Base-by-base conservation (phyloP, 2,888 invertebrate species). In the Incurvaria masculella region DNA sequence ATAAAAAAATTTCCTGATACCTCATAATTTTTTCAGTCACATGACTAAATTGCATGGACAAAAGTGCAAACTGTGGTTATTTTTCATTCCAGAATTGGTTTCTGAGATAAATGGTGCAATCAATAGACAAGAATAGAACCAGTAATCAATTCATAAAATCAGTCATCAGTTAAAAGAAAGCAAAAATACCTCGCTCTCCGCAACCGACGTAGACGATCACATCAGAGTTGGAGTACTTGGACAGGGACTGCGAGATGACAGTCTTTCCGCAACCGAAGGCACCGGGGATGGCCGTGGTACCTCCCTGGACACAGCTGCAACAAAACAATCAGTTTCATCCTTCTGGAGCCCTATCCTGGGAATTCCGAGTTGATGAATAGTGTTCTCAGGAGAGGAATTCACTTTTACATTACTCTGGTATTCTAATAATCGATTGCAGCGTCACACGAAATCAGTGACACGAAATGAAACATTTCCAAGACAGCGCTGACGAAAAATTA, bases 211-310 rank as follows among this genome's bases (percentile, higher is more conserved):
- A 99, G 63, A 99, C 80, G 73, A 99, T 99, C 65, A 98, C 96
- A 72, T 99, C 98, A 48, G 97, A 97, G 83, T 99, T 99, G 67
- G 97, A 98, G 79, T 96, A 99, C 76, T 99, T 99, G 62, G 98
- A 99, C 52, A 99, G 81, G 2, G 99, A 94, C 79, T 99, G 99
- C 5, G 98, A 99, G 79, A 99, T 99, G 64, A 99, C 99, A 72
- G 99, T 99, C 83, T 99, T 99, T 61, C 99, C 99, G 78, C 99
- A 99, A 72, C 99, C 99, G 81, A 99, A 99, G 64, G 99, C 99
- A 50, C 99, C 98, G 61, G 97, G 97, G 76, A 98, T 97, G 63
- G 97, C 97, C 2, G 98, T 98, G 40, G 98, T 98, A 55, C 98
- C 98, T 54, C 98, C 98, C 76, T 97, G 97, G 19, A 98, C 97